Evolutionary conservation across 2,113 vertebrate genomes (phyloP).

Genomic region (Dasypus novemcinctus): DNA sequence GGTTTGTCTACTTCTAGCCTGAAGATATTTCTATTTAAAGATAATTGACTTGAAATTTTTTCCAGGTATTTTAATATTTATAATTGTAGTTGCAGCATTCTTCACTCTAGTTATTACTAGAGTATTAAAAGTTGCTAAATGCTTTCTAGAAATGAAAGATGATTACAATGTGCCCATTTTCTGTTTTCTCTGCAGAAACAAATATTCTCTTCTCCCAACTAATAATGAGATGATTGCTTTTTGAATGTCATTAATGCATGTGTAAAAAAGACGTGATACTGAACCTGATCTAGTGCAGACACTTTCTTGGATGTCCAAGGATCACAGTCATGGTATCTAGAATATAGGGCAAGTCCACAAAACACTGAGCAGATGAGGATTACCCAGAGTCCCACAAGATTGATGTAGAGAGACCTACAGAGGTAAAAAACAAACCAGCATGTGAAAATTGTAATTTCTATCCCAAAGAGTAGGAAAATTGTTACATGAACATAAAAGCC

Average conservation of each 20-base stretch:
- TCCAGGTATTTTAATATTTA: background rate
- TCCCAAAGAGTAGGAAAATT: background rate
- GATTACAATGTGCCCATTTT: background rate
- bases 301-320: slow-evolving; percentile 89
- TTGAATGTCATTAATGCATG: background rate
- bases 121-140: background rate
- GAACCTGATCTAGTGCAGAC: slow-evolving; percentile 92
- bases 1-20: background rate
- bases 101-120: background rate
- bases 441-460: background rate
- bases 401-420: slow-evolving; percentile 92
- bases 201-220: background rate
- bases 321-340: slow-evolving; percentile 93
- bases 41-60: background rate
- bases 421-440: background rate
- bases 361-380: slow-evolving; percentile 87
- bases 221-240: background rate
- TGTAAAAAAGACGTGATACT: background rate
- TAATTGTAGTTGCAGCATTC: background rate
- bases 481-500: background rate
- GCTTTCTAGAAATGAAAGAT: background rate
- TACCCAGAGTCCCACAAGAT: slow-evolving; percentile 91
- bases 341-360: slow-evolving; percentile 91
- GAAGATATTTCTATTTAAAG: background rate
- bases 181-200: background rate